Evolutionary conservation across 2,113 vertebrate genomes (phyloP), one percentile per base, ranked within the genome.

Genomic region (Coracopsis vasa): DNA sequence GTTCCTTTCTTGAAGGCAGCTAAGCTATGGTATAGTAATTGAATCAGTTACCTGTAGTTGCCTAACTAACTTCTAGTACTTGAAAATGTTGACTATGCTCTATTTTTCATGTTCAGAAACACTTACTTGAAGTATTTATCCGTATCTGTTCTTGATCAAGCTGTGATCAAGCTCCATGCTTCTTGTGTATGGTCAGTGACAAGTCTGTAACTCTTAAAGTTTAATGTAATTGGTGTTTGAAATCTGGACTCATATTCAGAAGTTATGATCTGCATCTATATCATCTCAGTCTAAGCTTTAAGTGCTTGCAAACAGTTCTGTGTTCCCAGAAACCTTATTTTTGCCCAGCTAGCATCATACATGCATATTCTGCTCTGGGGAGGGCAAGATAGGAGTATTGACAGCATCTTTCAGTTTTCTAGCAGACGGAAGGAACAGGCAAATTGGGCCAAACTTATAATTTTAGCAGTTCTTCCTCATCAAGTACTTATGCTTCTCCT

Each of bases 201-300:
- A 79, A 51, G 29, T 35, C 27, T 56, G 10, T 67, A 41, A n/a
- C 21, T 28, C 25, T 35, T 64, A 35, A 79, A 61, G 12, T 8
- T 48, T 50, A 75, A 47, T 65, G 39, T 16, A 84, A 28, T 14
- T 69, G 10, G 5, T 67, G 10, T 7, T 82, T 61, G 28, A 44
- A 54, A 65, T 80, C 66, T 65, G 31, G 2, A 14, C 20, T 82
- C 41, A 67, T 13, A 41, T 28, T 82, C 29, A 48, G 27, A 6
- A 4, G 0, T 35, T 62, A 16, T 15, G 42, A 11, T 69, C 28
- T 67, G 37, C 4, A 33, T 48, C 13, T 31, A 0, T 44, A 6
- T 67, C 33, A 33, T 44, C 27, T 69, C 24, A 81, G 3, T 17
- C 17, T 50, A 92, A 80, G 24, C 5, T 89, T 15, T 67, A 41